Evolutionary conservation across 2,797 vertebrate species (phyloP).

Genomic region (Neoniphon sammara): DNA sequence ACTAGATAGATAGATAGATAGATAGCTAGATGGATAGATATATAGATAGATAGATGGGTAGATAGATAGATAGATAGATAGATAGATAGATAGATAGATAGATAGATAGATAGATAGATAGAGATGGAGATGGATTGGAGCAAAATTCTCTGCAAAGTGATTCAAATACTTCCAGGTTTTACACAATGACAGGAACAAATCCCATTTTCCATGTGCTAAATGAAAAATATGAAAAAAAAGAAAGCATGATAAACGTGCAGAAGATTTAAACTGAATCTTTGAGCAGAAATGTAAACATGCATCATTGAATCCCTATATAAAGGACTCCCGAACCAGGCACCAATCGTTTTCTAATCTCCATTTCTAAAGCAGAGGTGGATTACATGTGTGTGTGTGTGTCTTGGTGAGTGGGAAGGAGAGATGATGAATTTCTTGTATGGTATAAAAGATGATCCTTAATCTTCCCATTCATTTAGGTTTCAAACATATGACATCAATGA

Average conservation of each 20-base stretch:
- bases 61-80: slow-evolving; percentile 2
- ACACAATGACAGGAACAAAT: slow-evolving; percentile 35
- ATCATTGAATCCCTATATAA: slow-evolving; percentile 51
- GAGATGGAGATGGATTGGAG: background rate
- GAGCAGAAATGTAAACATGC: slow-evolving; percentile 59
- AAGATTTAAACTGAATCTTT: slow-evolving; percentile 50
- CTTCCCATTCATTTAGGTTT: slow-evolving; percentile 62
- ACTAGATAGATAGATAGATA: background rate
- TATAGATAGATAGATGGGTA: background rate
- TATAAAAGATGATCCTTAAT: slow-evolving; percentile 72
- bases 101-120: background rate
- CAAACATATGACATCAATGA: slow-evolving; percentile 51
- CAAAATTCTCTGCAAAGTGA: background rate
- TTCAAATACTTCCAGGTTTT: slow-evolving; percentile 22
- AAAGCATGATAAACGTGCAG: slow-evolving; percentile 25
- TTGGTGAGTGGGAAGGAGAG: slow-evolving; percentile 64
- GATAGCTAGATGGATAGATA: too few species aligned
- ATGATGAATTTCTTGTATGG: slow-evolving; percentile 67
- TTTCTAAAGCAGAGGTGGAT: slow-evolving; percentile 69
- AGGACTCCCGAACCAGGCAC: slow-evolving; percentile 36
- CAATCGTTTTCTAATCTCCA: slow-evolving; percentile 66
- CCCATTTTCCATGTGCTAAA: slow-evolving; percentile 29
- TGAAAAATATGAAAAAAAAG: slow-evolving; percentile 28
- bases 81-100: slow-evolving; percentile 10
- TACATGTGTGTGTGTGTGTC: slow-evolving; percentile 49